Conservation (phyloP, 2,888 invertebrate species). For the Hypomecis atomaria region DNA sequence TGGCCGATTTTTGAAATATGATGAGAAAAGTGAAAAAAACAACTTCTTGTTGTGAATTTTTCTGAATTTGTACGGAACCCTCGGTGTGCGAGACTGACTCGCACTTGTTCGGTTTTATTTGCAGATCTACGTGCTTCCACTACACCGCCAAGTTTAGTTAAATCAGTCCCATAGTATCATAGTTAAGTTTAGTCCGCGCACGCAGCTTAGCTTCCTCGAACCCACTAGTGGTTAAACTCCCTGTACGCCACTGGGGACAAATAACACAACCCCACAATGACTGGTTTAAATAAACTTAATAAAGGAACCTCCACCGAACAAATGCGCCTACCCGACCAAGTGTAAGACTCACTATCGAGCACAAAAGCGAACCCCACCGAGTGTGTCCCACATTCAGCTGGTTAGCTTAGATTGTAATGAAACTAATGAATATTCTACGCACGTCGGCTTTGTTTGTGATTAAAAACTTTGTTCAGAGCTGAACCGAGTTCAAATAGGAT, state of each 20-base stretch:
- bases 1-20: too few species aligned
- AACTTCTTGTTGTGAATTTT: too few species aligned
- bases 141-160: too few species aligned
- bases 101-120: too few species aligned
- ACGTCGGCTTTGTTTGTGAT: conserved; percentile 28
- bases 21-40: too few species aligned
- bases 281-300: conserved; percentile 24
- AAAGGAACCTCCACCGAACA: conserved; percentile 15
- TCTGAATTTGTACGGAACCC: too few species aligned
- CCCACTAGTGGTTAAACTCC: too few species aligned
- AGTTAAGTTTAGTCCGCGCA: too few species aligned
- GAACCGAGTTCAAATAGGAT: conserved; percentile 7
- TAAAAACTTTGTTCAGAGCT: conserved; percentile 22
- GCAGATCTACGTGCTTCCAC: too few species aligned
- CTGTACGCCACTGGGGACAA: conserved; percentile 5
- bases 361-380: background rate
- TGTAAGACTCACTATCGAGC: background rate
- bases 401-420: conserved; percentile 15
- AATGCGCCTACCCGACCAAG: conserved; percentile 2
- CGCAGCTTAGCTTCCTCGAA: too few species aligned
- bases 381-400: conserved; percentile 2
- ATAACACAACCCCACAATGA: conserved; percentile 21
- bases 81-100: too few species aligned
- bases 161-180: too few species aligned
- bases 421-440: conserved; percentile 29